Evolutionary conservation across 1,140 invertebrate species (phyloP).

Genomic region (Oncopodura yosiiana): DNA sequence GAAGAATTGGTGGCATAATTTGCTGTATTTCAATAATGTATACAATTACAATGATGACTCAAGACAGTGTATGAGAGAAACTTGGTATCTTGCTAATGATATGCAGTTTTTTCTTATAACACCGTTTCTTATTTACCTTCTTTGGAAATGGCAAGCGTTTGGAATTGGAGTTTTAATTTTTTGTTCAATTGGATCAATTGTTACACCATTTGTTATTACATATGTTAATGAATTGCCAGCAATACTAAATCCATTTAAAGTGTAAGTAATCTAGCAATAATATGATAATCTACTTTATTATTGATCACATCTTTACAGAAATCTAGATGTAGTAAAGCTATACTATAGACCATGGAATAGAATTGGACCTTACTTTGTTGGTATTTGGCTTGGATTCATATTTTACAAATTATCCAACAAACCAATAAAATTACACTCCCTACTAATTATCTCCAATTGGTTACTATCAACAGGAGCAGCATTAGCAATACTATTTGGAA

Average conservation of each 20-base stretch:
- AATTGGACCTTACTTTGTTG: conserved; percentile 14
- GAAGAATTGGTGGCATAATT: conserved; percentile 46
- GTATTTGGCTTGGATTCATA: conserved; percentile 1
- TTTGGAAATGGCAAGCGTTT: conserved; percentile 3
- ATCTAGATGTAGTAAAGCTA: conserved; percentile 40
- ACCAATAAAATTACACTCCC: background rate
- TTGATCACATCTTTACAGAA: background rate
- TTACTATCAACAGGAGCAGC: conserved; percentile 31
- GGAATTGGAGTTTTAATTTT: conserved; percentile 35
- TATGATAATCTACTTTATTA: background rate
- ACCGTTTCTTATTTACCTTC: conserved; percentile 36
- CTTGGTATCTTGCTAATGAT: conserved; percentile 51
- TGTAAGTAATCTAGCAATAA: conserved; percentile 20
- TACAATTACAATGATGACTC: conserved; percentile 48
- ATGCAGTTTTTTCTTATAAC: conserved; percentile 47
- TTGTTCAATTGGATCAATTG: conserved; percentile 32
- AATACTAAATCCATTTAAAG: conserved; percentile 26
- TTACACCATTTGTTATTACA: conserved; percentile 53
- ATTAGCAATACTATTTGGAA: conserved; percentile 37
- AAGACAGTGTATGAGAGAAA: conserved; percentile 49
- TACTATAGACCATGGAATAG: conserved; percentile 20
- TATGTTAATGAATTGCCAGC: conserved; percentile 41
- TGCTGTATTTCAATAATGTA: conserved; percentile 21
- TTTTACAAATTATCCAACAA: background rate
- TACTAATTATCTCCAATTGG: conserved; percentile 37